Evolutionary conservation across 2,113 vertebrate genomes (phyloP).

Genomic region (Corythornis madagascariensis): DNA sequence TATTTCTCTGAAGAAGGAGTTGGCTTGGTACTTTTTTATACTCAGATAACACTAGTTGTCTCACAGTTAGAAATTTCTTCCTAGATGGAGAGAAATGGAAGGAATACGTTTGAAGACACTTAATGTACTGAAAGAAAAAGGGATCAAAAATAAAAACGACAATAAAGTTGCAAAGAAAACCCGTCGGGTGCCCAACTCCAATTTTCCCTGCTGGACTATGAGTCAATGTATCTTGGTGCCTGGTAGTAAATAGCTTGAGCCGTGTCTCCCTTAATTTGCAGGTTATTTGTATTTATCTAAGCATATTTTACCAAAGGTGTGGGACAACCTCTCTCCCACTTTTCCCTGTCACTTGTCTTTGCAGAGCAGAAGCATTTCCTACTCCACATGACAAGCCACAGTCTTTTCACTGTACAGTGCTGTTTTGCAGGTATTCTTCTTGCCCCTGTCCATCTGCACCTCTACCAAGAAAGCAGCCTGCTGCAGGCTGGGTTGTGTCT

Average conservation of each 20-base stretch:
- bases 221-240: background rate
- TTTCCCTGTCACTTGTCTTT: background rate
- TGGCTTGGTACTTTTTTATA: fast-evolving
- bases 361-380: background rate
- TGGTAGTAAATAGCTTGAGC: background rate
- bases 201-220: background rate
- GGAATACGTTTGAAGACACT: background rate
- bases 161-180: background rate
- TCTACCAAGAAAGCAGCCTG: background rate
- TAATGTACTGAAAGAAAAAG: background rate
- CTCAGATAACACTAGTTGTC: background rate
- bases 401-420: background rate
- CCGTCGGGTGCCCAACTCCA: background rate
- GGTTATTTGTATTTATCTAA: background rate
- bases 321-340: background rate
- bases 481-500: background rate
- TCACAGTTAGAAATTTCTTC: background rate
- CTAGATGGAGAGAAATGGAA: background rate
- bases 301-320: background rate
- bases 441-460: background rate
- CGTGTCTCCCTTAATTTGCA: background rate
- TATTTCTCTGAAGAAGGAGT: background rate
- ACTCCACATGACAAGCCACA: background rate
- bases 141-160: background rate
- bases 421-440: background rate